Conservation (phyloP, 2,113 vertebrate species). For the Platysteira castanea region DNA sequence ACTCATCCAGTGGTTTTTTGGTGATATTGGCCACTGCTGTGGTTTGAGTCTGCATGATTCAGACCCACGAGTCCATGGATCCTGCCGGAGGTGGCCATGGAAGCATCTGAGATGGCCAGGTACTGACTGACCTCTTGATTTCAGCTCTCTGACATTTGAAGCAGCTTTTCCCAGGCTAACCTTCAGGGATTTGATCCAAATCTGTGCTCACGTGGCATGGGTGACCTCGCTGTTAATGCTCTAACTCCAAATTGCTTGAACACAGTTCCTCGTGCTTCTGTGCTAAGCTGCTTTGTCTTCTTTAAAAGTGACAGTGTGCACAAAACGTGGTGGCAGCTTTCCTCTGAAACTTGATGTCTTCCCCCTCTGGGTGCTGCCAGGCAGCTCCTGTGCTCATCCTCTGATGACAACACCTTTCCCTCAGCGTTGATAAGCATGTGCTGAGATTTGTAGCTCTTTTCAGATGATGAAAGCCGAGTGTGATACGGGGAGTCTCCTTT, state of each 20-base stretch:
- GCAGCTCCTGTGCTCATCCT: not conserved
- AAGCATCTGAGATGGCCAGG: not conserved
- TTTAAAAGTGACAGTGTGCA: not conserved
- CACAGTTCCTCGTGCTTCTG: not conserved
- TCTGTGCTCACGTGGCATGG: not conserved
- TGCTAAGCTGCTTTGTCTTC: not conserved
- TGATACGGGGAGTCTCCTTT: not conserved
- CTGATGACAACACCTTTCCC: not conserved
- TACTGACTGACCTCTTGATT: not conserved
- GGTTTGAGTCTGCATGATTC: not conserved
- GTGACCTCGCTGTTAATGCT: not conserved
- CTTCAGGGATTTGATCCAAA: not conserved
- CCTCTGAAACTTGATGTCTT: not conserved
- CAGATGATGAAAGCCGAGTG: not conserved
- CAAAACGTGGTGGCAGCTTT: not conserved
- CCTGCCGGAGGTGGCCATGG: not conserved
- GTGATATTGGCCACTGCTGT: rapidly evolving
- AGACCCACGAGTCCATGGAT: not conserved
- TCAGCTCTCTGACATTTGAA: not conserved
- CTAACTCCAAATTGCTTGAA: not conserved
- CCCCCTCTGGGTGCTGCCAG: not conserved
- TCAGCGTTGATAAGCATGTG: not conserved
- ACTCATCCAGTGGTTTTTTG: not conserved
- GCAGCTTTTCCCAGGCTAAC: not conserved
- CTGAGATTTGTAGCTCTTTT: not conserved